Evolutionary conservation across 2,797 vertebrate species (phyloP), one percentile per base, ranked within the genome.

Genomic region (Oophaga sylvatica): DNA sequence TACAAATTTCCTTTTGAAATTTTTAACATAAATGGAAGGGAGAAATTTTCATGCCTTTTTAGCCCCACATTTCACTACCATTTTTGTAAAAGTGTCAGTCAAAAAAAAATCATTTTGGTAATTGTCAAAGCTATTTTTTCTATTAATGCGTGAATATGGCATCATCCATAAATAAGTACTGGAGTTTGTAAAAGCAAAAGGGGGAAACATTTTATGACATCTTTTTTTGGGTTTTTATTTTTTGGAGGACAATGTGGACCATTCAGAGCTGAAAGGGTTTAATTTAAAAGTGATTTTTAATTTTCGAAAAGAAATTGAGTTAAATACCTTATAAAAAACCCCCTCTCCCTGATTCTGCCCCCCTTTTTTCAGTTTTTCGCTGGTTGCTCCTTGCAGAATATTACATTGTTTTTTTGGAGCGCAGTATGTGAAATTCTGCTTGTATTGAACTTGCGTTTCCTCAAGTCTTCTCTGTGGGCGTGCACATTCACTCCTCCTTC

Each of bases 1-100:
- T 71, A 53, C 83, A 59, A 11, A n/a, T 48, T 84, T 76, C 83
- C 71, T 77, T 76, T 12, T 63, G 22, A 41, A 4, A 7, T 26
- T 62, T 48, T 45, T 10, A n/a, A 81, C 31, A 80, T 8, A 35
- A 20, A 17, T 65, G 20, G 20, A 81, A 2, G 15, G n/a, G 22
- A n/a, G 73, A 53, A n/a, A 75, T 3, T 48, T 48, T 71, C 11
- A 53, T 13, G 20, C 10, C 9, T 2, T 45, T 9, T 6, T 45
- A 0, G 19, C 26, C 4, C 65, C 16, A 73, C 35, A 20, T 73
- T 20, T 73, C 9, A 73, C 41, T 20, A 75, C 2, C n/a, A 2
- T 3, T 20, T 75, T 41, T 41, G 16, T 41, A 20, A 31, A 41
- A 41, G 17, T 35, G 6, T 12, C 10, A 13, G 29, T 48, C 20